A percentile compares a stretch with the other conserved stretches of the same genome.
Evolutionary conservation across 1,140 invertebrate genomes (phyloP).

Genomic region (Drosophila willistoni): DNA sequence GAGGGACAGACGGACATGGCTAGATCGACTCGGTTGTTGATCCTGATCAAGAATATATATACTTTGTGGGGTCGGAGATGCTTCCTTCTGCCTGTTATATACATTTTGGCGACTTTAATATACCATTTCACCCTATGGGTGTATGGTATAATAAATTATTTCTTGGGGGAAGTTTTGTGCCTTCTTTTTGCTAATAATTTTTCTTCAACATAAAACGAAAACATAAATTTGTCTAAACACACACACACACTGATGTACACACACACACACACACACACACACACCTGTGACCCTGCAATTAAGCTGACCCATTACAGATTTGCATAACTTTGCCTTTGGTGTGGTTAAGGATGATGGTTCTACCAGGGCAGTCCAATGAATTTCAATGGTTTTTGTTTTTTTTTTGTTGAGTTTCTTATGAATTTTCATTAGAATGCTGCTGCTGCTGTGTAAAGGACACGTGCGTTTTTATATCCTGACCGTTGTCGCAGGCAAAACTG

Average conservation of each 20-base stretch:
- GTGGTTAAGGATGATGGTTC: neutral
- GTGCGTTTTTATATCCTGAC: constrained; percentile 60
- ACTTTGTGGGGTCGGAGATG: too few relatives aligned
- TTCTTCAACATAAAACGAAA: constrained; percentile 4
- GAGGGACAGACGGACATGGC: constrained; percentile 55
- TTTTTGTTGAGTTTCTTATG: constrained; percentile 53
- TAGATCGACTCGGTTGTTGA: constrained; percentile 34
- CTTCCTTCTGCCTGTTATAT: too few relatives aligned
- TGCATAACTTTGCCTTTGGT: constrained; percentile 12
- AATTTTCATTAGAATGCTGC: constrained; percentile 65
- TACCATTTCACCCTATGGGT: neutral
- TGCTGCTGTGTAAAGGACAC: constrained; percentile 9
- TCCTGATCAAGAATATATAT: constrained; percentile 23
- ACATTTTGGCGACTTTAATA: too few relatives aligned
- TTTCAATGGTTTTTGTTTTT: constrained; percentile 60
- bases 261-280: neutral
- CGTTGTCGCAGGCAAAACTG: constrained; percentile 16
- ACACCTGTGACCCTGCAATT: constrained; percentile 51
- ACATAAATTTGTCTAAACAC: constrained; percentile 10
- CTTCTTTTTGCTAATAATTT: neutral
- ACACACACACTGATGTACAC: neutral
- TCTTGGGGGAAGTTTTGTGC: neutral
- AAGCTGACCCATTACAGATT: constrained; percentile 38
- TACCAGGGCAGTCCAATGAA: constrained; percentile 56
- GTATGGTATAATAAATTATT: neutral